A percentile compares a stretch with the other conserved stretches of the same genome.
phyloP scores from a whole-genome alignment of 2,797 vertebrate species.

The Ispidina picta region DNA sequence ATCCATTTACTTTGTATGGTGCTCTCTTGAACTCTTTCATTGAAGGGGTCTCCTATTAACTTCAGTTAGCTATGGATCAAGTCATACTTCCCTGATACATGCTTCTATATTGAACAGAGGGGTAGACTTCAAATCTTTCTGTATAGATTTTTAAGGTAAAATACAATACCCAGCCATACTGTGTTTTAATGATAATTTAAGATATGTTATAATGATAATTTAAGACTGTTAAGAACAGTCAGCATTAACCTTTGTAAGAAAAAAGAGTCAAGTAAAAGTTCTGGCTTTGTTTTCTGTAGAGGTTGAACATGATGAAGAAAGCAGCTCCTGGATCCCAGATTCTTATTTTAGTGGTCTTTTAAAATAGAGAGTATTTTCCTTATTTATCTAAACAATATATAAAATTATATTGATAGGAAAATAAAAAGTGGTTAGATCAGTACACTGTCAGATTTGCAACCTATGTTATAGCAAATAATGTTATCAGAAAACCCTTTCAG shows the following conservation, averaged over 20 bases:
- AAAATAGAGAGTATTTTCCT: neutral
- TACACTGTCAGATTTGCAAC: neutral
- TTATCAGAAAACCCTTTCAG: neutral
- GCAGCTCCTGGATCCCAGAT: neutral
- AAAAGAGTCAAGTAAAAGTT: neutral
- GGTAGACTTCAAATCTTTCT: neutral
- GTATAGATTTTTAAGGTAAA: neutral
- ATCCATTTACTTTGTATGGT: slow-evolving; percentile 22
- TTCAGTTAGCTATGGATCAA: neutral
- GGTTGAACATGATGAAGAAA: neutral
- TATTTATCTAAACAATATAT: neutral
- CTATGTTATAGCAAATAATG: neutral
- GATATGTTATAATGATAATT: neutral
- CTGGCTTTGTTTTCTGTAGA: neutral
- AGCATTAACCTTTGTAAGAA: neutral
- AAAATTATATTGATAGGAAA: neutral
- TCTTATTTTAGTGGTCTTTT: neutral
- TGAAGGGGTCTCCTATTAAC: neutral
- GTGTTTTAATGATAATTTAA: neutral
- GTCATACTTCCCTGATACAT: neutral
- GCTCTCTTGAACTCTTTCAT: slow-evolving; percentile 38
- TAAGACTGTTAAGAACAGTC: neutral
- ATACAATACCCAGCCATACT: neutral
- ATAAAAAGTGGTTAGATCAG: neutral
- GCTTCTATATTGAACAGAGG: neutral